Evolutionary conservation across 1,140 invertebrate genomes (phyloP), one percentile per base, ranked within the genome.

Genomic region (Leptinotarsa texana): DNA sequence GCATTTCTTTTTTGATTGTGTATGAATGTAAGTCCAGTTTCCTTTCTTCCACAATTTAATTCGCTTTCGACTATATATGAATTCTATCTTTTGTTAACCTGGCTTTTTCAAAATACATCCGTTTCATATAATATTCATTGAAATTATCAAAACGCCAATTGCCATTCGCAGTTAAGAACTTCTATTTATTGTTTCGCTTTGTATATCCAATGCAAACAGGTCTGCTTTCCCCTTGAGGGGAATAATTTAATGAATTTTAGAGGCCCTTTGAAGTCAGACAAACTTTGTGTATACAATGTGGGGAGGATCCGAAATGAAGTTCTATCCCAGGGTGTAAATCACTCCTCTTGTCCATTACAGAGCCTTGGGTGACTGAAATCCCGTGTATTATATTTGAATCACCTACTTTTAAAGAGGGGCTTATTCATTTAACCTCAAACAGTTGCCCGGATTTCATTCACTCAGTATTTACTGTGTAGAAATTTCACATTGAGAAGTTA

Each of bases 231-330:
- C 51, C 13, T 18, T 1, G n/a, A 18, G 17, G 51, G n/a, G 51
- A 57, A 57, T 57, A 17, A n/a, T 57, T 57, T 57, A 57, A 57
- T 57, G 51, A 57, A n/a, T 57, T 57, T 57, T n/a, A 57, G 51
- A 57, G n/a, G 51, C 17, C 51, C 51, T 57, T 57, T 57, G 51
- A 57, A 57, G 51, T 57, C 51, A 57, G n/a, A 57, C 51, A n/a
- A 18, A 57, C 51, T 57, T 57, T 57, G 51, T n/a, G 51, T 57
- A 17, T 57, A 57, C 51, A 57, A 4, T 57, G 51, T 18, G 51
- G 51, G 51, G 6, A 57, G 17, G 51, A 57, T 57, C 13, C 6
- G 15, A 57, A 57, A 57, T 57, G 17, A 18, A 57, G 51, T 57
- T 57, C 51, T 57, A 18, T 57, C 15, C 15, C n/a, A 18, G 51